Evolutionary conservation across 2,113 vertebrate genomes (phyloP).

Genomic region (Mugil cephalus): DNA sequence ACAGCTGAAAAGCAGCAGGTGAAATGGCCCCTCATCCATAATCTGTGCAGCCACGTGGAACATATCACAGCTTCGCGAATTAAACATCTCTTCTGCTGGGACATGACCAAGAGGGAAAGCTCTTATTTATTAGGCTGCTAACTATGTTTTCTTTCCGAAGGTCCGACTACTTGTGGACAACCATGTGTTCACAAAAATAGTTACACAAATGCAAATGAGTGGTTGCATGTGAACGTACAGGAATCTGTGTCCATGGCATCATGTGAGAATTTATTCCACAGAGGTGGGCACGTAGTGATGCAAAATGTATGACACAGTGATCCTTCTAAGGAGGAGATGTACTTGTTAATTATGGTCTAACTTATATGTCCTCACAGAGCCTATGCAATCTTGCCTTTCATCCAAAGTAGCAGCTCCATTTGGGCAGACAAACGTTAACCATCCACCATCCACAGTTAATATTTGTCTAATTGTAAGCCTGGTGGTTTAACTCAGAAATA

Average conservation of each 20-base stretch:
- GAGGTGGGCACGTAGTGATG: conserved; percentile 13
- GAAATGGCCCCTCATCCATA: conserved; percentile 39
- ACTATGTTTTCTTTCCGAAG: conserved; percentile 4
- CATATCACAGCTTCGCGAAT: conserved; percentile 56
- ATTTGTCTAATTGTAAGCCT: conserved; percentile 25
- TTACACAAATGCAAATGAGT: conserved; percentile 38
- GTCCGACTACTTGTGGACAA: conserved; percentile 10
- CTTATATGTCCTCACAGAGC: conserved; percentile 30
- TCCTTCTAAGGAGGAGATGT: conserved; percentile 19
- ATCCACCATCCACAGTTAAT: conserved; percentile 1
- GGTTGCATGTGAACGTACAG: conserved; percentile 9
- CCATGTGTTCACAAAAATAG: conserved; percentile 28
- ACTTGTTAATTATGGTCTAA: conserved; percentile 48
- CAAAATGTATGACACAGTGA: conserved; percentile 10
- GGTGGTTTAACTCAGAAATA: neutral
- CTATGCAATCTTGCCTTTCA: conserved; percentile 32
- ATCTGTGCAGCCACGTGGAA: conserved; percentile 45
- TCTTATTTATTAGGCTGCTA: conserved; percentile 10
- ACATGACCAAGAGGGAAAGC: conserved; percentile 14
- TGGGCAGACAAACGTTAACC: conserved; percentile 19
- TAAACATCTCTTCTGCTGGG: conserved; percentile 32
- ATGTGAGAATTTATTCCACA: conserved; percentile 7
- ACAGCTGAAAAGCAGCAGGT: conserved; percentile 71
- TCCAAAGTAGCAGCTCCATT: conserved; percentile 38
- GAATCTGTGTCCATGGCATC: neutral